Evolutionary conservation across 2,113 vertebrate genomes (phyloP).

Genomic region (Myiagra hebetior): DNA sequence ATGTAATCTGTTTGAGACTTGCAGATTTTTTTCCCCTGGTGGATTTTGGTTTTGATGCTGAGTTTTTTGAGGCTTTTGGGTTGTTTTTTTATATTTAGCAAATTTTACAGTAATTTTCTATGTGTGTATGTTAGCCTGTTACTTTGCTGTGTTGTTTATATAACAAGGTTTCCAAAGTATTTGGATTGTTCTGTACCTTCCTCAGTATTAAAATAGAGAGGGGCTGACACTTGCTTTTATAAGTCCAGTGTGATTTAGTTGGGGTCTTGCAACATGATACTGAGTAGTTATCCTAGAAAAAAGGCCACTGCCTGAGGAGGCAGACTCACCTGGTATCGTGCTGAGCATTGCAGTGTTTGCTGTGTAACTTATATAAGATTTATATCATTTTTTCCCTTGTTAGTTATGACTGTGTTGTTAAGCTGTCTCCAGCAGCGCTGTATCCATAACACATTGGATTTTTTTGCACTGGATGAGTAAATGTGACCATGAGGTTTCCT

Average conservation of each 20-base stretch:
- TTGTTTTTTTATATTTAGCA: not conserved
- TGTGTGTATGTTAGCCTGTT: not conserved
- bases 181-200: not conserved
- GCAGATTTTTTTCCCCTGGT: not conserved
- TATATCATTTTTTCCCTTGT: not conserved
- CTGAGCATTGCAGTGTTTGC: not conserved
- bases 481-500: not conserved
- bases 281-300: not conserved
- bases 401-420: not conserved
- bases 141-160: not conserved
- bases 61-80: not conserved
- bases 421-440: not conserved
- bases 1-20: not conserved
- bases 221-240: not conserved
- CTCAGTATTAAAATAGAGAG: not conserved
- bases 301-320: not conserved
- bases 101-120: not conserved
- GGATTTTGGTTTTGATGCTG: not conserved
- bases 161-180: not conserved
- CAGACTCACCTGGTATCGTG: not conserved
- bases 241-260: not conserved
- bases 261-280: not conserved
- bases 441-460: not conserved
- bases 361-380: not conserved
- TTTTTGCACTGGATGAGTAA: not conserved